These are phyloP conservation scores for Trypoxylon attenuatum DNA, from an alignment of 2,888 invertebrate species.

Conservation along the genomic window DNA sequence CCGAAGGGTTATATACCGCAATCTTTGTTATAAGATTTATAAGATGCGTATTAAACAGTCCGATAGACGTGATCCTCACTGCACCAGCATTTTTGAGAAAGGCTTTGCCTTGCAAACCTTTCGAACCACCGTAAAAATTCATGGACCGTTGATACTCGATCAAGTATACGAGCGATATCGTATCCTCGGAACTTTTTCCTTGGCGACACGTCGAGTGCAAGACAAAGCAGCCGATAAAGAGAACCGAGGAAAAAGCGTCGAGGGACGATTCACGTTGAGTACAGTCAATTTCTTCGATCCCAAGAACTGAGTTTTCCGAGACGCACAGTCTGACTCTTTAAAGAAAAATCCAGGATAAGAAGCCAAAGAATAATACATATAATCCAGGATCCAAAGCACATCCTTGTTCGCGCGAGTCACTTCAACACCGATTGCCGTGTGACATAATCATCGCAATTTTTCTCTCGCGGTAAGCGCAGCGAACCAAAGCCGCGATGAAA, in stretches of 20 bases:
- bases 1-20: background rate
- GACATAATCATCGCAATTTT: no score
- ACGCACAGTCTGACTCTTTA: no score
- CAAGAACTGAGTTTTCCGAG: conserved; percentile 17
- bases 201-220: background rate
- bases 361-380: no score
- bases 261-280: conserved; percentile 15
- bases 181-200: background rate
- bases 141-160: background rate
- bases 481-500: no score
- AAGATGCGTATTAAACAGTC: background rate
- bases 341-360: no score
- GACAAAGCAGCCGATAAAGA: background rate
- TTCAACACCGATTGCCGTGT: no score
- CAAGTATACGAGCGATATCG: background rate
- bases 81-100: background rate
- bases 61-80: background rate
- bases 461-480: no score
- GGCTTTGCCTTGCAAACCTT: background rate
- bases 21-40: background rate
- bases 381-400: no score
- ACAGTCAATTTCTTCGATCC: conserved; percentile 33
- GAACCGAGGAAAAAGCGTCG: conserved; percentile 1
- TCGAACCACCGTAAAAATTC: background rate
- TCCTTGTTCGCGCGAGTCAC: no score